These are phyloP conservation scores for Alosa alosa DNA, from an alignment of 2,113 vertebrate species.

Conservation along the genomic window DNA sequence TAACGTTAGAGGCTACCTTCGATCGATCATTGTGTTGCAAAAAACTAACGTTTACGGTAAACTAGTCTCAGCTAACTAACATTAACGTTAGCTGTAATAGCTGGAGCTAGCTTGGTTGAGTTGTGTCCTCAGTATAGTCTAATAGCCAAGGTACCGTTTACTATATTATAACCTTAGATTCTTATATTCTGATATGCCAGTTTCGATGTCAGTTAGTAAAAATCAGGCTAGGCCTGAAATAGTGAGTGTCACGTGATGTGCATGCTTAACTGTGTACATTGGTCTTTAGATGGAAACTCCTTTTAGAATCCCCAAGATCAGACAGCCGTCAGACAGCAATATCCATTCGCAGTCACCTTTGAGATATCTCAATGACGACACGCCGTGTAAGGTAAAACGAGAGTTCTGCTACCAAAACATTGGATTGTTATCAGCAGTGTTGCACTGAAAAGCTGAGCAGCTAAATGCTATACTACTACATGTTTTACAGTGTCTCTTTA, in stretches of 20 bases:
- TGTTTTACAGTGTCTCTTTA: no score
- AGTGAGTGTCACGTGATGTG: background rate
- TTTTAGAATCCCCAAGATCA: conserved; percentile 66
- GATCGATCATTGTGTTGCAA: background rate
- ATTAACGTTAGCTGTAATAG: background rate
- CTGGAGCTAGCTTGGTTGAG: background rate
- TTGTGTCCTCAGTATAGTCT: background rate
- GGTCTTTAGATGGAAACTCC: conserved; percentile 53
- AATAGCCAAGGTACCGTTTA: background rate
- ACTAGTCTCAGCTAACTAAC: no score
- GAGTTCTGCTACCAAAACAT: background rate
- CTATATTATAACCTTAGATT: background rate
- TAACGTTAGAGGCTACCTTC: background rate
- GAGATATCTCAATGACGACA: conserved; percentile 51
- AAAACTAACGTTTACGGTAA: background rate
- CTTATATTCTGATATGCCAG: background rate
- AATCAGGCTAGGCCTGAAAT: background rate
- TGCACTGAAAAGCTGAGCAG: no score
- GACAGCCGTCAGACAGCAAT: conserved; percentile 17
- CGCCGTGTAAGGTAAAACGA: conserved; percentile 42
- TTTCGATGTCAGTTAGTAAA: background rate
- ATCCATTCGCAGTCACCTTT: conserved; percentile 58
- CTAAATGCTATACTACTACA: no score
- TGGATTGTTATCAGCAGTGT: no score
- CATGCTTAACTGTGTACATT: background rate